phyloP scores from a whole-genome alignment of 2,797 vertebrate genomes.

The Gambelia wislizenii region DNA sequence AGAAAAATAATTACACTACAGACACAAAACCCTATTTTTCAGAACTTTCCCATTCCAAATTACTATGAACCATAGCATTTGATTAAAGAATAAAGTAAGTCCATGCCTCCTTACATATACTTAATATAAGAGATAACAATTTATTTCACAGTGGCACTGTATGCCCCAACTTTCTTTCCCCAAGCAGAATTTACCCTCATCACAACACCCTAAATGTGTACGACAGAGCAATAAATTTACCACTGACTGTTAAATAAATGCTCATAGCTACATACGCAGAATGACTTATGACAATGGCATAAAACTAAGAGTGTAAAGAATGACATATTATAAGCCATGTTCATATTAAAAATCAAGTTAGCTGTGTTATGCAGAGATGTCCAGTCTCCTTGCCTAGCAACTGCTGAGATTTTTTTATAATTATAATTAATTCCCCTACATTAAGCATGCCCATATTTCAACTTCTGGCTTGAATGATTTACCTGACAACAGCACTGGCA shows the following conservation, averaged over 20 bases:
- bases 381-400: conserved; percentile 11
- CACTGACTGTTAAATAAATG: background rate
- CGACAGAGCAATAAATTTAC: background rate
- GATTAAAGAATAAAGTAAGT: conserved; percentile 7
- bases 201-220: conserved; percentile 2
- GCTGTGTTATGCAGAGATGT: background rate
- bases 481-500: conserved; percentile 86
- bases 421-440: conserved; percentile 3
- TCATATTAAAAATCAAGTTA: conserved; percentile 14
- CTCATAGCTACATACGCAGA: background rate
- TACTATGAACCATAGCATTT: background rate
- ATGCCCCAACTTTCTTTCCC: background rate
- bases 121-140: background rate
- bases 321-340: background rate
- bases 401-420: background rate
- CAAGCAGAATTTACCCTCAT: background rate
- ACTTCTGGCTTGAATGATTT: conserved; percentile 53
- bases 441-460: conserved; percentile 29
- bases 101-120: background rate
- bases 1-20: background rate
- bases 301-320: conserved; percentile 1
- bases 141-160: rapidly evolving
- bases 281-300: background rate
- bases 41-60: background rate
- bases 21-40: background rate